These are phyloP conservation scores for Peromyscus aztecus DNA, from an alignment of 2,797 vertebrate species.

Conservation along the genomic window DNA sequence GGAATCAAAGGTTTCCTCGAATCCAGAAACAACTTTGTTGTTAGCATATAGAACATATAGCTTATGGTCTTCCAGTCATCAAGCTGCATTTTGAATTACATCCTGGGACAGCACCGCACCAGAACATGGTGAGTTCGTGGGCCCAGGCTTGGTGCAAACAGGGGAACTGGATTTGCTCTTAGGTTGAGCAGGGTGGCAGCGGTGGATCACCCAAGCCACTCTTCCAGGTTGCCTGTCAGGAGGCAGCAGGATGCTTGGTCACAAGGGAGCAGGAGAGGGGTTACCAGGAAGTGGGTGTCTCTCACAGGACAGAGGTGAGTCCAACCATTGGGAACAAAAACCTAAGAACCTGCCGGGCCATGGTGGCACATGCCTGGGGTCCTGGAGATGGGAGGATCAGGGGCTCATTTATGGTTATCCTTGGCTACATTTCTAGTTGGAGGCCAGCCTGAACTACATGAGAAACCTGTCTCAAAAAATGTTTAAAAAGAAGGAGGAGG, in stretches of 20 bases:
- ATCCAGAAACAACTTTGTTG: not conserved
- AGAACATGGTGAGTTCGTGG: not conserved
- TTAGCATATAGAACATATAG: not conserved
- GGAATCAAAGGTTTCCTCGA: not conserved
- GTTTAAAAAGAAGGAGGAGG: not conserved
- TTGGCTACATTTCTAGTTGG: not conserved
- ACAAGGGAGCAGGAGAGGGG: not conserved
- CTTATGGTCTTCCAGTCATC: constrained; percentile 8
- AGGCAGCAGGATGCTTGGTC: not conserved
- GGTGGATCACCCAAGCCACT: not conserved
- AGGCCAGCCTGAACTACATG: not conserved
- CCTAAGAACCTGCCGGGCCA: not conserved
- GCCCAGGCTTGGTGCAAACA: not conserved
- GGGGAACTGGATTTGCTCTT: not conserved
- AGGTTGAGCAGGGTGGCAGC: not conserved
- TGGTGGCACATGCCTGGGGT: not conserved
- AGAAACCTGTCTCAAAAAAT: not conserved
- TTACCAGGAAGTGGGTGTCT: not conserved
- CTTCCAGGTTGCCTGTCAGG: not conserved
- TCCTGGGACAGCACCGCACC: not conserved
- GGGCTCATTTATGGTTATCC: not conserved
- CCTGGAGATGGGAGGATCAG: not conserved
- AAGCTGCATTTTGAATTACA: constrained; percentile 10
- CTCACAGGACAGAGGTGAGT: not conserved
- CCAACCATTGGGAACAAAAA: not conserved